A percentile compares a stretch with the other conserved stretches of the same genome.
Evolutionary conservation across 2,797 vertebrate species (phyloP).

Genomic region (Eulemur albifrons): DNA sequence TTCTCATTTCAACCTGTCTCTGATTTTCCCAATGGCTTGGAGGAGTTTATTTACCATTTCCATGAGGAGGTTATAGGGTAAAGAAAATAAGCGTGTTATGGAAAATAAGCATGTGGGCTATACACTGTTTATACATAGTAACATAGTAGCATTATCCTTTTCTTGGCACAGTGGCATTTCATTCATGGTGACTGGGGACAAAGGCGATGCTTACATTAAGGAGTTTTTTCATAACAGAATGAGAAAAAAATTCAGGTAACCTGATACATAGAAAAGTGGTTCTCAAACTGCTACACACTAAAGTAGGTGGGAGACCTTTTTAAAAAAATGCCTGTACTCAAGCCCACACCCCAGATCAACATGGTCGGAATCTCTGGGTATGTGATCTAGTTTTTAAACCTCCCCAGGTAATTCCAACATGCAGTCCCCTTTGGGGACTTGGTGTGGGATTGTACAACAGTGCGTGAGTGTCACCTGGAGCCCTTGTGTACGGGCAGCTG

Average conservation of each 20-base stretch:
- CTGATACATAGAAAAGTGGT: background rate
- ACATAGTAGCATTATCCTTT: background rate
- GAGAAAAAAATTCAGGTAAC: background rate
- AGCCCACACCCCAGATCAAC: background rate
- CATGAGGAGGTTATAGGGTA: background rate
- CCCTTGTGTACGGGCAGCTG: background rate
- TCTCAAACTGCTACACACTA: background rate
- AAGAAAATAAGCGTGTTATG: background rate
- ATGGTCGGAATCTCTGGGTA: background rate
- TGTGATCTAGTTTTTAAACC: slow-evolving; percentile 11
- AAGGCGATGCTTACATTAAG: background rate
- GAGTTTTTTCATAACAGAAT: background rate
- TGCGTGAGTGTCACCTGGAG: background rate
- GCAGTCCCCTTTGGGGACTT: background rate
- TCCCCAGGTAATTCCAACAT: background rate
- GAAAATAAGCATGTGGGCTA: background rate
- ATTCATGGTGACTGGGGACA: background rate
- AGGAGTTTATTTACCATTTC: background rate
- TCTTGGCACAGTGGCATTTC: background rate
- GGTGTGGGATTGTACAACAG: background rate
- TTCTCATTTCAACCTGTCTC: background rate
- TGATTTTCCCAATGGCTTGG: background rate
- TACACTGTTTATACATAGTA: background rate
- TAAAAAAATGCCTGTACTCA: background rate
- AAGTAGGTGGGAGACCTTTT: background rate